These are phyloP conservation scores for Magallana ariakensis DNA, from an alignment of 1,140 invertebrate genomes.

Conservation along the genomic window DNA sequence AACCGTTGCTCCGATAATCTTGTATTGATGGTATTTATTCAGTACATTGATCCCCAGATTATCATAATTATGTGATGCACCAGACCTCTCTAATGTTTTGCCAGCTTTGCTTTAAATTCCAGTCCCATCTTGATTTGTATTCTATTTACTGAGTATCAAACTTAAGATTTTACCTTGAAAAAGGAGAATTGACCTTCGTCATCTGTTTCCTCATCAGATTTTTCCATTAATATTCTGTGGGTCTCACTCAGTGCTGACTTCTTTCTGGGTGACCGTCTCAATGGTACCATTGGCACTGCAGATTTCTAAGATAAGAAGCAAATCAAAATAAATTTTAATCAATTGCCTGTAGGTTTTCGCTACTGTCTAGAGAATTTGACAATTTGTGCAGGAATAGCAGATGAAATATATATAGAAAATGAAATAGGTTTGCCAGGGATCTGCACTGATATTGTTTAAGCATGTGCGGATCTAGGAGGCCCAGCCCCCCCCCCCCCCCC, in stretches of 20 bases:
- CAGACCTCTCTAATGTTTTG: too few species aligned
- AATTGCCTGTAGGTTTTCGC: neutral
- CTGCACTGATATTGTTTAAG: too few species aligned
- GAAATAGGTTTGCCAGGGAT: too few species aligned
- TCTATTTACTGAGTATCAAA: neutral
- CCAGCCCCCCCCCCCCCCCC: too few species aligned
- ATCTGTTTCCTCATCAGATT: neutral
- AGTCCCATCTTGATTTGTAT: neutral
- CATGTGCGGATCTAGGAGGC: too few species aligned
- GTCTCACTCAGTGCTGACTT: neutral
- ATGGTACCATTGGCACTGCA: neutral
- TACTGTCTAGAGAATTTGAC: too few species aligned
- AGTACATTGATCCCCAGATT: too few species aligned
- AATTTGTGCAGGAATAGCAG: too few species aligned
- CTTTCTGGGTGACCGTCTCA: neutral
- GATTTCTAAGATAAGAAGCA: neutral
- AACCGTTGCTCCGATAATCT: too few species aligned
- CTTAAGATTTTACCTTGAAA: neutral
- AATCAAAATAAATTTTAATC: neutral
- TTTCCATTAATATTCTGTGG: constrained; percentile 1
- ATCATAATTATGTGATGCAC: too few species aligned
- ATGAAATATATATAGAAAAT: too few species aligned
- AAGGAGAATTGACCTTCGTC: neutral
- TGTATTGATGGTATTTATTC: too few species aligned
- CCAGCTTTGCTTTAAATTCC: neutral